Evolutionary conservation across 2,888 invertebrate species (phyloP).

Genomic region (Theodoxus fluviatilis): DNA sequence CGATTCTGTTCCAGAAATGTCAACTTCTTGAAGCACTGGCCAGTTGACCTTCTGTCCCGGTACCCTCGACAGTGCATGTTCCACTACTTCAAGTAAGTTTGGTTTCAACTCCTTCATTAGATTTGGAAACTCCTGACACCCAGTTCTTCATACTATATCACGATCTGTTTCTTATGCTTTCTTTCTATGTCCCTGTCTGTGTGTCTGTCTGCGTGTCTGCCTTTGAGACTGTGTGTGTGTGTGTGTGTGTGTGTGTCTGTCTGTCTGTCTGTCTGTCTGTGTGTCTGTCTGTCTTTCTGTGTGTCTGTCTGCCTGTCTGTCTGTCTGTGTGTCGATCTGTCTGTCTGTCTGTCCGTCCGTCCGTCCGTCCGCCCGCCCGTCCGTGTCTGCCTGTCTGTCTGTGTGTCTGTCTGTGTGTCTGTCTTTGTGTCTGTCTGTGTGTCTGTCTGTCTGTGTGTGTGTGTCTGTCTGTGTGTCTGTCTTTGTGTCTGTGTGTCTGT

Average conservation of each 20-base stretch:
- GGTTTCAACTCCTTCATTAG: neutral
- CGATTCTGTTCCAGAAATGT: conserved; percentile 50
- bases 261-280: neutral
- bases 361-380: neutral
- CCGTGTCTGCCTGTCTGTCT: neutral
- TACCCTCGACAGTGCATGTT: conserved; percentile 56
- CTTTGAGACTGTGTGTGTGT: no score
- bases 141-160: no score
- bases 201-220: no score
- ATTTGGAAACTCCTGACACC: no score
- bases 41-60: conserved; percentile 46
- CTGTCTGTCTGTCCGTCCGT: neutral
- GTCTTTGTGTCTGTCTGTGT: neutral
- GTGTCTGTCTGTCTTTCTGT: neutral
- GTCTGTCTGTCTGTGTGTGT: neutral
- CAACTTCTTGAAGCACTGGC: conserved; percentile 56
- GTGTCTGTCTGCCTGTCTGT: neutral
- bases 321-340: neutral
- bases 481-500: neutral
- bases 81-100: conserved; percentile 59
- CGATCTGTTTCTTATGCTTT: no score
- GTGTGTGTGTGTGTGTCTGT: neutral
- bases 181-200: no score
- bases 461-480: neutral
- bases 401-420: neutral